phyloP scores from a whole-genome alignment of 2,113 vertebrate species.

The Lepisosteus osseus region DNA sequence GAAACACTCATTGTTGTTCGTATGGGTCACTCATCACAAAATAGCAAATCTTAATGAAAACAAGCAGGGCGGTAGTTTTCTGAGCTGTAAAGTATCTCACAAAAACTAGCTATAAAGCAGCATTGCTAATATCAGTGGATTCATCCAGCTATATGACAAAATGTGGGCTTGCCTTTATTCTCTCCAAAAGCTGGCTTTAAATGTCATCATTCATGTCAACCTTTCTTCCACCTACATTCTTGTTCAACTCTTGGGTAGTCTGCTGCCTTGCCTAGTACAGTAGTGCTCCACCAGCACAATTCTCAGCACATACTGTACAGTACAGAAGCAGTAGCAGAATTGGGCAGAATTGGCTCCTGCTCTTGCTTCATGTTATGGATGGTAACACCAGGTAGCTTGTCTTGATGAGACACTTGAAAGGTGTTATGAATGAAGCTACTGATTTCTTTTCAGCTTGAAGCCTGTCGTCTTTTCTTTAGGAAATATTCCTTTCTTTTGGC shows the following conservation, averaged over 20 bases:
- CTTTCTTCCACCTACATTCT: constrained; percentile 9
- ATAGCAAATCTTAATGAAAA: constrained; percentile 16
- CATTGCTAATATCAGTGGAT: constrained; percentile 2
- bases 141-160: constrained; percentile 20
- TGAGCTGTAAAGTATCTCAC: neutral
- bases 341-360: constrained; percentile 11
- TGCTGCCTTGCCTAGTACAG: neutral
- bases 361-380: constrained; percentile 10
- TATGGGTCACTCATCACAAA: constrained; percentile 16
- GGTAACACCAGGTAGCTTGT: neutral
- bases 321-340: neutral
- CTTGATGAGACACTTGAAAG: neutral
- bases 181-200: constrained; percentile 13
- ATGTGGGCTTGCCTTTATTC: constrained; percentile 16
- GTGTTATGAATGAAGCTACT: neutral
- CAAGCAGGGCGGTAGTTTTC: neutral
- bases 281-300: neutral
- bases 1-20: constrained; percentile 12
- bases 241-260: neutral
- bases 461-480: neutral
- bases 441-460: neutral
- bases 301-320: constrained; percentile 9
- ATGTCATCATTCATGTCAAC: constrained; percentile 14
- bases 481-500: neutral
- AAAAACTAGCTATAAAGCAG: constrained; percentile 5